Percentiles rank a stretch among this genome's conserved stretches.
Conservation (phyloP, 2,888 invertebrate species). For the Halocaridina rubra region DNA sequence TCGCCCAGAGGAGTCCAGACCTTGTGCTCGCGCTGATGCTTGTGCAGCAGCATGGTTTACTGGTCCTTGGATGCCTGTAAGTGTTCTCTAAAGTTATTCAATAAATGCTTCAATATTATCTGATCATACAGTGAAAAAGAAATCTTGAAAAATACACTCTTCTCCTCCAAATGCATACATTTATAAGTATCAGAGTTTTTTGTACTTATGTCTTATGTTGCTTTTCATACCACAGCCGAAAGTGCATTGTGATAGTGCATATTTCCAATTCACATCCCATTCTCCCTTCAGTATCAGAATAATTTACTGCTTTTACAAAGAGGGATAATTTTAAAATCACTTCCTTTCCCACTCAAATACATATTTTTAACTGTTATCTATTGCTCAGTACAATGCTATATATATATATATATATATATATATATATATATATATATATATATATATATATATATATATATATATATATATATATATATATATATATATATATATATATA, state of each 20-base stretch:
- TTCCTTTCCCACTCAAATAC: too few relatives aligned
- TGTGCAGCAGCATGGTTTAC: conserved; percentile 85
- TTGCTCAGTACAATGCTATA: too few relatives aligned
- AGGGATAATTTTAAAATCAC: too few relatives aligned
- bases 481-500: background rate
- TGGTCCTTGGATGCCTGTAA: conserved; percentile 78
- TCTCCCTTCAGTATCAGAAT: too few relatives aligned
- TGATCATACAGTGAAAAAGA: background rate
- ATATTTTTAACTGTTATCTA: too few relatives aligned
- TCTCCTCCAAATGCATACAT: too few relatives aligned
- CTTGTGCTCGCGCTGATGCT: conserved; percentile 77
- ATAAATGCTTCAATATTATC: background rate
- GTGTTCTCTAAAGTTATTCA: conserved; percentile 51
- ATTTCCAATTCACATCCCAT: too few relatives aligned
- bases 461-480: background rate
- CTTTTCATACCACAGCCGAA: too few relatives aligned
- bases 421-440: conserved; percentile 18
- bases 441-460: conserved; percentile 24
- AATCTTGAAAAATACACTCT: too few relatives aligned
- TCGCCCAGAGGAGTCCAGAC: conserved; percentile 75
- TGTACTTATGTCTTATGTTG: background rate
- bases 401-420: conserved; percentile 6
- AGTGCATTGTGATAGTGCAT: too few relatives aligned
- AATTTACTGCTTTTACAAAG: too few relatives aligned
- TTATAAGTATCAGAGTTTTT: too few relatives aligned